Evolutionary conservation across 2,888 invertebrate genomes (phyloP).

Genomic region (Rutpela maculata): DNA sequence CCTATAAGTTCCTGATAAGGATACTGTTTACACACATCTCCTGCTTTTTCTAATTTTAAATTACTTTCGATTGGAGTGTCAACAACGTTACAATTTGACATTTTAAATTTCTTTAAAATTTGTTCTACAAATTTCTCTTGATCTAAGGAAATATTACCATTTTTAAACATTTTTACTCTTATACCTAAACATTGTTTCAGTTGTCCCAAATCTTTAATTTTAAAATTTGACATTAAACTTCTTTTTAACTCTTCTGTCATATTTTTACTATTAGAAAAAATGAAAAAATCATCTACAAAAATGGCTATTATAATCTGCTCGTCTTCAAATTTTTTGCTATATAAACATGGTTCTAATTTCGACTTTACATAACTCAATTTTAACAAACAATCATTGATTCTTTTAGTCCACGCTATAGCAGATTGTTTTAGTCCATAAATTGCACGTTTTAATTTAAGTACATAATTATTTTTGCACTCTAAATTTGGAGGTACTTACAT

Average conservation of each 20-base stretch:
- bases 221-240: conserved; percentile 51
- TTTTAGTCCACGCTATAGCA: conserved; percentile 45
- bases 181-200: too few relatives aligned
- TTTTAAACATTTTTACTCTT: conserved; percentile 41
- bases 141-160: conserved; percentile 45
- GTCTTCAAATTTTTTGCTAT: background rate
- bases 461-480: conserved; percentile 9
- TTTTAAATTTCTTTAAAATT: conserved; percentile 41
- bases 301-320: conserved; percentile 51
- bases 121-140: conserved; percentile 51
- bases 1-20: background rate
- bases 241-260: conserved; percentile 43
- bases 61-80: conserved; percentile 36
- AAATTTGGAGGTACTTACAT: conserved; percentile 39
- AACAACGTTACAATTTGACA: conserved; percentile 38
- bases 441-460: conserved; percentile 28
- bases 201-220: too few relatives aligned
- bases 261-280: conserved; percentile 52
- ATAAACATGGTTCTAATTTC: conserved; percentile 45
- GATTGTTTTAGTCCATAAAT: conserved; percentile 49
- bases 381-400: conserved; percentile 35
- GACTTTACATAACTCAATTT: conserved; percentile 29
- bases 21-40: too few relatives aligned
- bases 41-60: background rate
- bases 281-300: conserved; percentile 59